Conservation (phyloP, 2,888 invertebrate species). For the Physocephala rufipes region DNA sequence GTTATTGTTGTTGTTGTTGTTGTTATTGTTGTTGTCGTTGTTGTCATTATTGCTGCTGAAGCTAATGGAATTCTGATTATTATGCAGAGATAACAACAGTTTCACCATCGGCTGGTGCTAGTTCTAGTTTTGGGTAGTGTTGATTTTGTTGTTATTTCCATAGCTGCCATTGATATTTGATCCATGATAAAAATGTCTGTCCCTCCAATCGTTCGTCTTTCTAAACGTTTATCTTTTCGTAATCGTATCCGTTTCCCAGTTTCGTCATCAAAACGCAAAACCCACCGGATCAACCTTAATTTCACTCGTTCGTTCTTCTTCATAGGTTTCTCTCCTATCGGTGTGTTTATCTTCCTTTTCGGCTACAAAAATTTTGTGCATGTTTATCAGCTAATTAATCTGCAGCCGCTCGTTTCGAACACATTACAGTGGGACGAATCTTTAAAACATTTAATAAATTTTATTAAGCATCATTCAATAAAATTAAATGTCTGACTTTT, state of each 20-base stretch:
- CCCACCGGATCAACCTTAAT: not conserved
- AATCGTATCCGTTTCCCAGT: too few species aligned
- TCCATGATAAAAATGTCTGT: not conserved
- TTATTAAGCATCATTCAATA: too few species aligned
- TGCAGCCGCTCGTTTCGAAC: conserved; percentile 3
- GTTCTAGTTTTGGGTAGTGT: conserved; percentile 50
- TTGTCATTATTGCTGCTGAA: too few species aligned
- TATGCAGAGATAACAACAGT: conserved; percentile 60
- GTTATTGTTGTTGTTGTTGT: conserved; percentile 18
- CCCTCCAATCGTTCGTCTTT: conserved; percentile 14
- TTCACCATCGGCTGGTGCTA: not conserved
- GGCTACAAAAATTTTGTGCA: not conserved
- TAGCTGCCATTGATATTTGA: conserved; percentile 50
- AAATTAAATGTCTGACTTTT: too few species aligned
- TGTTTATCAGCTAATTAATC: too few species aligned
- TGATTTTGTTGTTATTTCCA: too few species aligned
- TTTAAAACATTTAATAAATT: too few species aligned
- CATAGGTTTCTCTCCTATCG: too few species aligned
- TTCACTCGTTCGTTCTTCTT: conserved; percentile 6
- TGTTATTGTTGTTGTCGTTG: conserved; percentile 38
- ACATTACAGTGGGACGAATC: not conserved
- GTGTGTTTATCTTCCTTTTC: conserved; percentile 21
- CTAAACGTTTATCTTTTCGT: too few species aligned
- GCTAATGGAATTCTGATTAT: conserved; percentile 65
- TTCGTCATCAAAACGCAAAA: not conserved